Evolutionary conservation across 2,113 vertebrate species (phyloP).

Genomic region (Nanorana parkeri): DNA sequence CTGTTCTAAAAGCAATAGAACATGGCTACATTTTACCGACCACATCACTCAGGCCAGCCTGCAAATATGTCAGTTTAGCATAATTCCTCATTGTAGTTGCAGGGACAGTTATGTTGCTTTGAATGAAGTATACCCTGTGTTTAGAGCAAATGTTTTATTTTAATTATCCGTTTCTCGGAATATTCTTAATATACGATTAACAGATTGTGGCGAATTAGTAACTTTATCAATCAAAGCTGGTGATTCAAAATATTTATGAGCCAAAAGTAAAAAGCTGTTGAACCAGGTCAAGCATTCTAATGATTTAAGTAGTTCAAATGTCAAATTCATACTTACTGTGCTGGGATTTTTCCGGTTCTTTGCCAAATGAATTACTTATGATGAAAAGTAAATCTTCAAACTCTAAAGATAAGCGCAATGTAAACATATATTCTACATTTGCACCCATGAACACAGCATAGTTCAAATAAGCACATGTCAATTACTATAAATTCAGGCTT

Average conservation of each 20-base stretch:
- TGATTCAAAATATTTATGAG: conserved; percentile 49
- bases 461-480: not conserved
- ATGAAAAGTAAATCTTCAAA: conserved; percentile 29
- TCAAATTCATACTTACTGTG: conserved; percentile 36
- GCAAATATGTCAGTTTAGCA: too few relatives aligned
- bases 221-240: conserved; percentile 40
- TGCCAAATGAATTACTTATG: conserved; percentile 47
- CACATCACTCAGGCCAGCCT: too few relatives aligned
- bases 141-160: not conserved
- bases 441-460: not conserved
- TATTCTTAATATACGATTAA: conserved; percentile 33
- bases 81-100: too few relatives aligned
- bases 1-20: too few relatives aligned
- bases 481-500: too few relatives aligned
- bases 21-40: too few relatives aligned
- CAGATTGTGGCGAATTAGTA: conserved; percentile 32
- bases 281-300: conserved; percentile 50
- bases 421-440: conserved; percentile 13
- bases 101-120: too few relatives aligned
- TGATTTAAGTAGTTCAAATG: conserved; percentile 52
- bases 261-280: conserved; percentile 45
- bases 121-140: too few relatives aligned
- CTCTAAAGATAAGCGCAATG: conserved; percentile 22
- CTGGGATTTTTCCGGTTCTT: conserved; percentile 28
- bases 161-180: not conserved